These are phyloP conservation scores for Ceryle rudis DNA, from an alignment of 2,797 vertebrate species.

Conservation along the genomic window DNA sequence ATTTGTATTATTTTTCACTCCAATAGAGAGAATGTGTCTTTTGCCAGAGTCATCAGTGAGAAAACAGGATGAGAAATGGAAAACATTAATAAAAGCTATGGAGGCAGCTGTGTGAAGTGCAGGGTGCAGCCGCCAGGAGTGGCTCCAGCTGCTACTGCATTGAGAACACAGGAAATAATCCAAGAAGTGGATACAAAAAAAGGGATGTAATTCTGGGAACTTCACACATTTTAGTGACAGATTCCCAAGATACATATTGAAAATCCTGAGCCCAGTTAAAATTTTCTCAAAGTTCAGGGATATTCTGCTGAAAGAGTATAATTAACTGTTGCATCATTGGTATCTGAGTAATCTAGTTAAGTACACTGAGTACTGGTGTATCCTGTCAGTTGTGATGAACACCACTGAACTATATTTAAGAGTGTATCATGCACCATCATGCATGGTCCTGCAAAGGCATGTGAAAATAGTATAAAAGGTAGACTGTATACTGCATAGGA, in stretches of 20 bases:
- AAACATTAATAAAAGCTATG: conserved; percentile 53
- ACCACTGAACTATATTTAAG: not conserved
- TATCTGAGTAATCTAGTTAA: not conserved
- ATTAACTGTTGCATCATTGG: not conserved
- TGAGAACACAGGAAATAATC: conserved; percentile 56
- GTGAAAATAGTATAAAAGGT: not conserved
- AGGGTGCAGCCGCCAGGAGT: conserved; percentile 29
- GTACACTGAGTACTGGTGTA: not conserved
- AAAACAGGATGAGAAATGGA: conserved; percentile 58
- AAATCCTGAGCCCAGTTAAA: not conserved
- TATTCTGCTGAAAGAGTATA: not conserved
- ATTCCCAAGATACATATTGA: not conserved
- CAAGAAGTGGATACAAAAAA: conserved; percentile 22
- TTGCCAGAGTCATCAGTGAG: conserved; percentile 57
- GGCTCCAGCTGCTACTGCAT: conserved; percentile 60
- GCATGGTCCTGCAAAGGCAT: not conserved
- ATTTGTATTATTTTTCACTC: conserved; percentile 9
- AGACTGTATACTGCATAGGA: not conserved
- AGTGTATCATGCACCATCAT: not conserved
- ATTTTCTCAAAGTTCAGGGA: not conserved
- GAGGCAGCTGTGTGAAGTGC: conserved; percentile 58
- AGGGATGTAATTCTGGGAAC: conserved; percentile 4
- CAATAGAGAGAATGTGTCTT: not conserved
- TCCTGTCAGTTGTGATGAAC: not conserved
- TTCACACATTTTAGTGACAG: not conserved